Evolutionary conservation across 2,888 invertebrate species (phyloP).

Genomic region (Beris chalybata): DNA sequence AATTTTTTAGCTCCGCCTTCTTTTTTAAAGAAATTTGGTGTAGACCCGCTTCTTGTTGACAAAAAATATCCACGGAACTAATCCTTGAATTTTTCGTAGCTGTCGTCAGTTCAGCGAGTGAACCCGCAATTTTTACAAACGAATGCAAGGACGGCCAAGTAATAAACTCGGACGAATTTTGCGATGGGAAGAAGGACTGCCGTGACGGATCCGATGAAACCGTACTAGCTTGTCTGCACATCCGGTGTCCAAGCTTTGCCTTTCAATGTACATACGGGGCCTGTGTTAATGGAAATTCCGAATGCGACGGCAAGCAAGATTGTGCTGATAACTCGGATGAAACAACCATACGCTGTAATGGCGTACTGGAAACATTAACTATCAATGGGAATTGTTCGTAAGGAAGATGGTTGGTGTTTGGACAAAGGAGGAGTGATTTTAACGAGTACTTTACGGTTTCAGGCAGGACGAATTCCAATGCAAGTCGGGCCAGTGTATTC

Average conservation of each 20-base stretch:
- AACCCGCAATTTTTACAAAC: no score
- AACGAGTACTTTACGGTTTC: neutral
- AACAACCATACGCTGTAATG: conserved; percentile 2
- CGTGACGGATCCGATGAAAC: conserved; percentile 40
- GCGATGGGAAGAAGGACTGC: conserved; percentile 51
- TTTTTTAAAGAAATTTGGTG: no score
- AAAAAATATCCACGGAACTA: no score
- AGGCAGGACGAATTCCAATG: conserved; percentile 40
- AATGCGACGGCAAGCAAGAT: conserved; percentile 52
- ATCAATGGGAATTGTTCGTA: conserved; percentile 39
- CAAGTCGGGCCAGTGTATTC: conserved; percentile 42
- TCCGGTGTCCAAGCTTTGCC: conserved; percentile 58
- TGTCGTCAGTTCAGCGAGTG: no score
- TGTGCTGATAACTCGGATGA: conserved; percentile 38
- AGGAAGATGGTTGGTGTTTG: conserved; percentile 15
- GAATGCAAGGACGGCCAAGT: conserved; percentile 28
- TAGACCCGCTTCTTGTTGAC: no score
- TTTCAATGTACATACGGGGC: conserved; percentile 61
- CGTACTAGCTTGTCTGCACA: conserved; percentile 45
- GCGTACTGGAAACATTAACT: neutral
- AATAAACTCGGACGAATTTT: conserved; percentile 24
- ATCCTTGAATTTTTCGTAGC: no score
- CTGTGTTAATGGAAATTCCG: conserved; percentile 60
- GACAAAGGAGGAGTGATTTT: no score
- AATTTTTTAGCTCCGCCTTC: no score